A percentile compares a stretch with the other conserved stretches of the same genome.
phyloP scores from a whole-genome alignment of 2,113 vertebrate species.

The Cairina moschata region DNA sequence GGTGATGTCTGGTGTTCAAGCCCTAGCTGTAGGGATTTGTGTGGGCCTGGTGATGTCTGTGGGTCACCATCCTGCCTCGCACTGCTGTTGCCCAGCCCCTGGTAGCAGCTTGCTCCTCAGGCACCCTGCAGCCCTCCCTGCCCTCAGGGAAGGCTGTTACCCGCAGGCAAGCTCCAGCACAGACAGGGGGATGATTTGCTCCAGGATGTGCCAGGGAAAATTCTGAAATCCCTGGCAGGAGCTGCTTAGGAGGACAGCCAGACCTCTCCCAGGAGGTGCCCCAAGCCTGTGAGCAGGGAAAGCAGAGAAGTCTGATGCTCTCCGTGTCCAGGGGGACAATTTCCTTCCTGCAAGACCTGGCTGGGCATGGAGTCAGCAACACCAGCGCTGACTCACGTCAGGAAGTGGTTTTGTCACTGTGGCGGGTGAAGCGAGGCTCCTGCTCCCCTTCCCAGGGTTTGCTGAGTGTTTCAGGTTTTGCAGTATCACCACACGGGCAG shows the following conservation, averaged over 20 bases:
- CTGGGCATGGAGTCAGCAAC: not conserved
- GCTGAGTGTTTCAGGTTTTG: not conserved
- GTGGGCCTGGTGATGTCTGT: not conserved
- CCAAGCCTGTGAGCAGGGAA: not conserved
- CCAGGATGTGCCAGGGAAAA: not conserved
- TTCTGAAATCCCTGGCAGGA: not conserved
- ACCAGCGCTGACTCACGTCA: not conserved
- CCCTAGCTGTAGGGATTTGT: not conserved
- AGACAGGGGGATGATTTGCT: not conserved
- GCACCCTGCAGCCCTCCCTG: not conserved
- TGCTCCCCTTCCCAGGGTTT: not conserved
- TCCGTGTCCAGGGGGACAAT: fast-evolving
- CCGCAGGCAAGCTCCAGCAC: not conserved
- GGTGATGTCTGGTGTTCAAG: not conserved
- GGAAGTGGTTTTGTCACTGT: not conserved
- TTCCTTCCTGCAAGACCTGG: not conserved
- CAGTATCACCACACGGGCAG: not conserved
- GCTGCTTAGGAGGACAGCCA: not conserved
- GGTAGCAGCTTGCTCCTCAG: fast-evolving
- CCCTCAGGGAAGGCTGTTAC: not conserved
- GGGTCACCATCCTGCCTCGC: not conserved
- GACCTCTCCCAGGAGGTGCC: not conserved
- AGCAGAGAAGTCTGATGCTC: not conserved
- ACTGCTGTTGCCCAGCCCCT: not conserved
- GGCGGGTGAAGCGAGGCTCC: not conserved